Evolutionary conservation across 2,888 invertebrate species (phyloP), one percentile per base, ranked within the genome.

Genomic region (Gibbula magus): DNA sequence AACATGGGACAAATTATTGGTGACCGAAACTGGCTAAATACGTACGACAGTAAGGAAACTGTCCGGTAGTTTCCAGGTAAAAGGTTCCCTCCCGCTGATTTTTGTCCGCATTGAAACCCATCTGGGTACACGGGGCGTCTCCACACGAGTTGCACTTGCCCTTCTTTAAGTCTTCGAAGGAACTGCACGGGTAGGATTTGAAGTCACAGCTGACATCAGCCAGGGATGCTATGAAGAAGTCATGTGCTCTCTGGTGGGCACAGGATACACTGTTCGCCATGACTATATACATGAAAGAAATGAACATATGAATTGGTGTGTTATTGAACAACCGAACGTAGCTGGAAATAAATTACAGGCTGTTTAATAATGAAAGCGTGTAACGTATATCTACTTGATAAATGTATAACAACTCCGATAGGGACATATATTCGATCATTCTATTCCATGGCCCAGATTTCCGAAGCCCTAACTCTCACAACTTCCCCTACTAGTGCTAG

Each of bases 151-250:
- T 70, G 61, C 81, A 83, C 25, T 54, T 56, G 16, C 79, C 81
- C 16, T 66, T 52, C 67, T 73, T 61, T 52, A 67, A 83, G 25
- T 81, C 75, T 2, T 54, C 32, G 77, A 78, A 83, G 35, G 75
- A 75, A 29, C 29, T n/a, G 66, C 84, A 84, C 16, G 81, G 83
- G 52, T 76, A 54, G 2, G 83, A 32, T 4, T 35, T 32, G 77
- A 81, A 82, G 7, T 66, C 61, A 29, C 83, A 83, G 2, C 20
- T 56, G 29, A 25, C 25, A 16, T 78, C 51, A n/a, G 76, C 70
- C 8, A 85, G 75, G 52, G 83, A 80, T 18, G 80, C 85, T 3
- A 81, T 73, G 45, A 81, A 85, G 74, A 78, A 83, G 13, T 51
- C 25, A 22, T 61, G 76, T 13, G 85, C 66, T 2, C 83, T 67